A percentile compares a stretch with the other conserved stretches of the same genome.
These are phyloP conservation scores for Microtus agrestis DNA, from an alignment of 2,797 vertebrate genomes.

Conservation along the genomic window DNA sequence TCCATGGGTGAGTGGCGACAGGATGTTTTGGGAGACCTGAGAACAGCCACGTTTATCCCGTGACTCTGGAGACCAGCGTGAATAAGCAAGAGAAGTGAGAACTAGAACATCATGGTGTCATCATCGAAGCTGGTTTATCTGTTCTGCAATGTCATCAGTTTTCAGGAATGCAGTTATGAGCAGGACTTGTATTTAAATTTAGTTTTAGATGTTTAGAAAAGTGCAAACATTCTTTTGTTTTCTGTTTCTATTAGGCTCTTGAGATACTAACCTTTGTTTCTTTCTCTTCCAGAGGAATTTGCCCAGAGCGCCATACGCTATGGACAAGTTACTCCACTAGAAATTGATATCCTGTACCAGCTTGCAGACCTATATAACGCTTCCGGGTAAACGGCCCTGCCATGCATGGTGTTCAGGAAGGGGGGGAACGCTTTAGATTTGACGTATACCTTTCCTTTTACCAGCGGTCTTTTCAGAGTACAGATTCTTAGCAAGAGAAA, in stretches of 20 bases:
- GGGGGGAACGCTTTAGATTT: slow-evolving; percentile 21
- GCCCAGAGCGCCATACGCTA: slow-evolving; percentile 96
- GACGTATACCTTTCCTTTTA: slow-evolving; percentile 56
- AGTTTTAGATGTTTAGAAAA: slow-evolving; percentile 43
- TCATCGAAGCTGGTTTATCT: slow-evolving; percentile 42
- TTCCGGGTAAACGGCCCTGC: slow-evolving; percentile 92
- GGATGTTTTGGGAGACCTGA: slow-evolving; percentile 43
- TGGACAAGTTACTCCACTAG: slow-evolving; percentile 97
- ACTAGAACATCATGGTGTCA: slow-evolving; percentile 12
- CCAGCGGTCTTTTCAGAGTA: not conserved
- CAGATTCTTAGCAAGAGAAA: not conserved
- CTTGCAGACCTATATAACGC: slow-evolving; percentile 94
- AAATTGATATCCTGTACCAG: slow-evolving; percentile 97
- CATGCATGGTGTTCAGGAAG: slow-evolving; percentile 14
- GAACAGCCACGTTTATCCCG: slow-evolving; percentile 14
- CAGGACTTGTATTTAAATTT: slow-evolving; percentile 63
- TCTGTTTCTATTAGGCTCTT: slow-evolving; percentile 24
- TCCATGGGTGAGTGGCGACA: slow-evolving; percentile 17
- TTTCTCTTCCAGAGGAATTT: slow-evolving; percentile 94
- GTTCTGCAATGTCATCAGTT: not conserved
- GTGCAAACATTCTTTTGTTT: slow-evolving; percentile 47
- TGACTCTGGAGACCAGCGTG: slow-evolving; percentile 41
- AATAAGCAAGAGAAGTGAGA: slow-evolving; percentile 20
- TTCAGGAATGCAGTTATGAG: slow-evolving; percentile 40
- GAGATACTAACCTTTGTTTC: slow-evolving; percentile 69